Conservation (phyloP, 2,113 vertebrate genomes). For the Pangasianodon gigas region DNA sequence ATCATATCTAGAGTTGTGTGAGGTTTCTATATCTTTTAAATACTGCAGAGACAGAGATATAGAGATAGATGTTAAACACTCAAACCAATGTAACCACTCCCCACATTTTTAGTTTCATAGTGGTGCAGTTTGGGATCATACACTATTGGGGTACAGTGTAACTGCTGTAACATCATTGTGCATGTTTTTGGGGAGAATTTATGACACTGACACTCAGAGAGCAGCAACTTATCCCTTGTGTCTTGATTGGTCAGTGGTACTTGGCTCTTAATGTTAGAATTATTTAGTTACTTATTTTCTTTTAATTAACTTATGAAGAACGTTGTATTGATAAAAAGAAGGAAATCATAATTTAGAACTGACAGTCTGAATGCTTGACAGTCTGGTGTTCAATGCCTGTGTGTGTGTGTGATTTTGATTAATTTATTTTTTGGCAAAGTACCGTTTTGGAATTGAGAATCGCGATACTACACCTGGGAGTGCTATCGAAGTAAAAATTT, state of each 20-base stretch:
- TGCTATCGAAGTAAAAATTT: neutral
- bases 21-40: neutral
- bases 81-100: too few species aligned
- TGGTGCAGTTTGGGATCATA: neutral
- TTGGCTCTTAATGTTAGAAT: neutral
- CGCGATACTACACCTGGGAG: neutral
- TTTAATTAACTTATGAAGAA: neutral
- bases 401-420: neutral
- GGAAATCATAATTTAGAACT: neutral
- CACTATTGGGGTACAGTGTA: neutral
- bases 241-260: neutral
- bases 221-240: too few species aligned
- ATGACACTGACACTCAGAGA: neutral
- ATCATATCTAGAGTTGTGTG: neutral
- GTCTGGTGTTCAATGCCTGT: neutral
- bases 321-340: neutral
- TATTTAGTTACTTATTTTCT: neutral
- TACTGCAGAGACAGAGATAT: neutral
- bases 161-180: neutral
- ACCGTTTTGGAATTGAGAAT: neutral
- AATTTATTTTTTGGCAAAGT: neutral
- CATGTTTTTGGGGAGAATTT: neutral
- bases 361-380: neutral
- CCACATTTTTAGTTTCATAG: neutral
- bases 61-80: neutral